Base-by-base conservation (phyloP, 1,140 invertebrate genomes). In the Leptestheria dahalacensis region DNA sequence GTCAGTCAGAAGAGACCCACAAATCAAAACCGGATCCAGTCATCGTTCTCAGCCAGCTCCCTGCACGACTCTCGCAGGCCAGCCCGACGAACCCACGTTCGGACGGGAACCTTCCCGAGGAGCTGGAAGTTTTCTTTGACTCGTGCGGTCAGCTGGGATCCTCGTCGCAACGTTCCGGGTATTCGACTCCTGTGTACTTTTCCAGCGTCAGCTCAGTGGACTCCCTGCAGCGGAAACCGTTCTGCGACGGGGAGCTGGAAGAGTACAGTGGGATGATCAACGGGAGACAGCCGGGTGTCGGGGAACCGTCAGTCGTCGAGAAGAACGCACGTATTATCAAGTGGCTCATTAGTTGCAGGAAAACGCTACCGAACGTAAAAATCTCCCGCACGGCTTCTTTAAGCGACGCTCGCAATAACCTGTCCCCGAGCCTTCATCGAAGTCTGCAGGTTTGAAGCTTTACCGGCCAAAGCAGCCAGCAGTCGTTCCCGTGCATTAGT, bases 311-410 rank as follows among this genome's bases (percentile, higher is more conserved):
- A 48, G 91, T 94, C 63, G 90, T 95, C 1, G 91, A 96, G 70
- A 78, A 89, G 57, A 95, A 96, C 75, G 92, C 92, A 1, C 78
- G 91, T 48, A 92, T 96, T 65, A 94, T 95, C 64, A 95, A 95
- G 74, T 95, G 91, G 91, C 81, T 95, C 66, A 94, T 90, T 71
- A 92, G 74, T 67, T 61, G 18, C n/a, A 28, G 57, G n/a, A 60
- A 60, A 41, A 15, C 33, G 33, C 15, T 41, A 41, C 15, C 33
- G 33, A 41, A 41, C 33, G 33, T 41, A 9, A 41, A 41, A 6
- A 41, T 41, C n/a, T n/a, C n/a, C n/a, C n/a, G n/a, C n/a, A n/a
- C n/a, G n/a, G n/a, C n/a, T n/a, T n/a, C n/a, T n/a, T n/a, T n/a
- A n/a, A n/a, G n/a, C n/a, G n/a, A n/a, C n/a, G n/a, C n/a, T n/a